A percentile compares a stretch with the other conserved stretches of the same genome.
Evolutionary conservation across 2,797 vertebrate genomes (phyloP).

Genomic region (Gallinago nigripennis): DNA sequence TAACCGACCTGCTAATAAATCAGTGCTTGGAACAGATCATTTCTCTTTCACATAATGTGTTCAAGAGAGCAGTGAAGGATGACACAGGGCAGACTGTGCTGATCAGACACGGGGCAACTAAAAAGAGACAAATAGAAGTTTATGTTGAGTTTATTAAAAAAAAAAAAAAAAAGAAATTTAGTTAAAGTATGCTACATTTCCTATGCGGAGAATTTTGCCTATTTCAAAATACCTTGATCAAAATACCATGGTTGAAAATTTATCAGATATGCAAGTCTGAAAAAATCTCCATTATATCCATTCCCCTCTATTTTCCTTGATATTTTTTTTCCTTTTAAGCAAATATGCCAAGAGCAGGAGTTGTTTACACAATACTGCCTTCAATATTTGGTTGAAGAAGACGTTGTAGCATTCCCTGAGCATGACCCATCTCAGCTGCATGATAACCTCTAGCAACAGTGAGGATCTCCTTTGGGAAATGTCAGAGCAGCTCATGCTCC

Average conservation of each 20-base stretch:
- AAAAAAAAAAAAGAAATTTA: background rate
- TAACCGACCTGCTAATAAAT: background rate
- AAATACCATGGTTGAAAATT: background rate
- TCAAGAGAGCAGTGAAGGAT: background rate
- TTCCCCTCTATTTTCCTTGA: background rate
- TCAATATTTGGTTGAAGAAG: background rate
- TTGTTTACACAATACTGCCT: background rate
- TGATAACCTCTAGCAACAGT: fast-evolving
- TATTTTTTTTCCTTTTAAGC: background rate
- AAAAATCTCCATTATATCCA: fast-evolving
- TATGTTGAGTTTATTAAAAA: background rate
- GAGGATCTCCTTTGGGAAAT: background rate
- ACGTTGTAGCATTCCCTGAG: background rate
- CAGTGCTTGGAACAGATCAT: background rate
- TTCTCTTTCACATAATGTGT: background rate
- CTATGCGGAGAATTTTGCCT: background rate
- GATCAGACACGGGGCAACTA: too few relatives aligned
- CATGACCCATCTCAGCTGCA: too few relatives aligned
- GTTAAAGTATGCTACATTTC: background rate
- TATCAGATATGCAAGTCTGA: background rate
- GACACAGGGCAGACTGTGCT: background rate
- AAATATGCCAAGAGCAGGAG: background rate
- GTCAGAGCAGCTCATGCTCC: background rate
- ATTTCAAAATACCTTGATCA: background rate
- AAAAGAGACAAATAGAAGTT: background rate